A percentile compares a stretch with the other conserved stretches of the same genome.
These are phyloP conservation scores for Triplophysa dalaica DNA, from an alignment of 2,113 vertebrate genomes.

Conservation along the genomic window DNA sequence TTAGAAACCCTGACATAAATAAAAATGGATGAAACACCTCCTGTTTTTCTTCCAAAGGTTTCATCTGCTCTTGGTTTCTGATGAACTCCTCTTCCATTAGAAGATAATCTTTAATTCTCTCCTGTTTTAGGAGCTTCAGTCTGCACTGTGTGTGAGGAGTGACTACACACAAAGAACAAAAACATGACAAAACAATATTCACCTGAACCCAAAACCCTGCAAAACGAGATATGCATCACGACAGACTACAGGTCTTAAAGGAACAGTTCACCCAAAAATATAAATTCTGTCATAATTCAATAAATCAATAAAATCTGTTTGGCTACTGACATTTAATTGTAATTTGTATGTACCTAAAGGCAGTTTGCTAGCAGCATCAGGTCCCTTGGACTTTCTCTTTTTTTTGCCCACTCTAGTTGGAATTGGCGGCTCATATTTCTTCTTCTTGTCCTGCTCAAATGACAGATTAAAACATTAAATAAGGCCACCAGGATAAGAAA, in stretches of 20 bases:
- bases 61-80: conserved; percentile 98
- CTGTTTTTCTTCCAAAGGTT: conserved; percentile 97
- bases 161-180: conserved; percentile 71
- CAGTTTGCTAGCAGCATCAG: conserved; percentile 97
- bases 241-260: neutral
- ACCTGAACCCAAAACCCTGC: neutral
- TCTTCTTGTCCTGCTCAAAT: conserved; percentile 91
- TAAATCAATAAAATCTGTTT: neutral
- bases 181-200: neutral
- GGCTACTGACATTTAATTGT: conserved; percentile 94
- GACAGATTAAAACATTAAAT: neutral
- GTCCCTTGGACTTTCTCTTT: conserved; percentile 96
- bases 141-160: conserved; percentile 98
- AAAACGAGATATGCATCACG: neutral
- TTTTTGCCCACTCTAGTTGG: conserved; percentile 97
- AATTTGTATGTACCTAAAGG: conserved; percentile 88
- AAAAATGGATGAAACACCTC: conserved; percentile 94
- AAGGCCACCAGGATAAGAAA: neutral
- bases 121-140: conserved; percentile 91
- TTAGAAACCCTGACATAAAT: conserved; percentile 90
- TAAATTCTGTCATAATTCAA: neutral
- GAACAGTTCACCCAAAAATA: too few relatives aligned
- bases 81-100: conserved; percentile 99
- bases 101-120: conserved; percentile 97
- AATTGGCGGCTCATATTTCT: conserved; percentile 98